These are phyloP conservation scores for Austrolebias charrua DNA, from an alignment of 2,797 vertebrate species.

Conservation along the genomic window DNA sequence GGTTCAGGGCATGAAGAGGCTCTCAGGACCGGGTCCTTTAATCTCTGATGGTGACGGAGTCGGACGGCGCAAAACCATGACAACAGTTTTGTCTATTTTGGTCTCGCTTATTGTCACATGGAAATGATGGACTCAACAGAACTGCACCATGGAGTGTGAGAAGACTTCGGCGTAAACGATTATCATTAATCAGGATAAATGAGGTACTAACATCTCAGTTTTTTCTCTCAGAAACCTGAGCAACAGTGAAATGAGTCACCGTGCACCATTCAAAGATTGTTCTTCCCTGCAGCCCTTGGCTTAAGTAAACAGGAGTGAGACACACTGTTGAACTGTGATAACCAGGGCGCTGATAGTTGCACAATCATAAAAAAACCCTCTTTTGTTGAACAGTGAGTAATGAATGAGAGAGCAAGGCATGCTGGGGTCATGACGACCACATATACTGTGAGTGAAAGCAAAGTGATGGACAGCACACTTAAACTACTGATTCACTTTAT, in stretches of 20 bases:
- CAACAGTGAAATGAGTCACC: constrained; percentile 2
- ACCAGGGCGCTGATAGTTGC: constrained; percentile 19
- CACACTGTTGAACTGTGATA: constrained; percentile 14
- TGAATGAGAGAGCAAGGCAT: background rate
- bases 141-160: background rate
- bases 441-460: background rate
- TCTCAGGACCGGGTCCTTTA: fast-evolving
- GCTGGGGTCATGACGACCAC: background rate
- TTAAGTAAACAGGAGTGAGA: constrained; percentile 21
- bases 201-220: constrained; percentile 26
- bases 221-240: background rate
- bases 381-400: background rate
- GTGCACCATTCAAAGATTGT: constrained; percentile 6
- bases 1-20: fast-evolving
- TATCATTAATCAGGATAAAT: constrained; percentile 10
- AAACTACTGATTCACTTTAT: too few relatives aligned
- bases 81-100: constrained; percentile 23
- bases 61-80: background rate
- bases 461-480: too few relatives aligned
- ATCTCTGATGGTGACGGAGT: background rate
- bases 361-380: constrained; percentile 2
- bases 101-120: constrained; percentile 22
- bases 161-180: background rate
- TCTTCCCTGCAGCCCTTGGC: background rate
- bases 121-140: constrained; percentile 16